phyloP scores from a whole-genome alignment of 2,113 vertebrate genomes.

The Parotia lawesii region DNA sequence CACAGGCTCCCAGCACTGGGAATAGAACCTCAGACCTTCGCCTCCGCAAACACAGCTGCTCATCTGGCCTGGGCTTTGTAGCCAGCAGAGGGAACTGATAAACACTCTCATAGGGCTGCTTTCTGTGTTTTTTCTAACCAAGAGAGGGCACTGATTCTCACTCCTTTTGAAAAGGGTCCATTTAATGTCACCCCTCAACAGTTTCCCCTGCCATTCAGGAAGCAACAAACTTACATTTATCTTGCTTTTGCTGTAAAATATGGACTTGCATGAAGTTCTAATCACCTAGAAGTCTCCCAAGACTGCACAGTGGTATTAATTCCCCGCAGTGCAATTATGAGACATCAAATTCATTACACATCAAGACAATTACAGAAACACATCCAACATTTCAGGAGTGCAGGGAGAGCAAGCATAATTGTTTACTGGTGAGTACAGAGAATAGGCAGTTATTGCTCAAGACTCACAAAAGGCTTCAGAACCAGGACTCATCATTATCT shows the following conservation, averaged over 20 bases:
- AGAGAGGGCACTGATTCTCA: conserved; percentile 25
- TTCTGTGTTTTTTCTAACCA: background rate
- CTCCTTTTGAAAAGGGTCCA: background rate
- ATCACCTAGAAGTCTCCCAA: conserved; percentile 34
- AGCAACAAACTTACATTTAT: background rate
- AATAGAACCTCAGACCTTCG: conserved; percentile 33
- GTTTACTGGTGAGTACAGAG: conserved; percentile 28
- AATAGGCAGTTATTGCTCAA: conserved; percentile 32
- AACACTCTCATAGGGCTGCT: conserved; percentile 15
- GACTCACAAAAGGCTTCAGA: background rate
- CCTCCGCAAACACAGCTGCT: conserved; percentile 66
- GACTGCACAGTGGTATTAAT: conserved; percentile 32
- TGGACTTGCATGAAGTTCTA: background rate
- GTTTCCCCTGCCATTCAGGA: background rate
- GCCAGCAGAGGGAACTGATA: conserved; percentile 55
- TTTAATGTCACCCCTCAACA: background rate
- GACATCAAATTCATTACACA: conserved; percentile 51
- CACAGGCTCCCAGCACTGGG: conserved; percentile 1
- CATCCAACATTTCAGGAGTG: conserved; percentile 50
- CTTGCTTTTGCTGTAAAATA: background rate
- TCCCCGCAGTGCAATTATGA: conserved; percentile 36
- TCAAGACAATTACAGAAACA: conserved; percentile 64
- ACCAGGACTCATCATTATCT: background rate
- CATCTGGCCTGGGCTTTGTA: conserved; percentile 55
- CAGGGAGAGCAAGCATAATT: conserved; percentile 18